Conservation (phyloP, 2,113 vertebrate species). For the Pica pica region DNA sequence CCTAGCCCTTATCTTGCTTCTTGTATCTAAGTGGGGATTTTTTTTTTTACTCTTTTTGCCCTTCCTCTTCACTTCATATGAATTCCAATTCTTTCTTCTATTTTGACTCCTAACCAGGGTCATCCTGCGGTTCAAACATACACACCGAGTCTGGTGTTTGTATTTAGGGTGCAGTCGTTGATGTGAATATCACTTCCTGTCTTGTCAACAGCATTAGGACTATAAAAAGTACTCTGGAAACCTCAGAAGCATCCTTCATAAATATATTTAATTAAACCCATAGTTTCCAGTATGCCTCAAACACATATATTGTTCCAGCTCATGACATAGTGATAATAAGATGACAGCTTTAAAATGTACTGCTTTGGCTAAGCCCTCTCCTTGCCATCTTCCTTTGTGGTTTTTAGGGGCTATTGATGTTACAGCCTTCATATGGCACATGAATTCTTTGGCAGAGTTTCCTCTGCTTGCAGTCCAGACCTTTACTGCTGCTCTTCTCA, state of each 20-base stretch:
- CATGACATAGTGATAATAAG: slow-evolving; percentile 42
- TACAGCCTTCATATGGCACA: slow-evolving; percentile 41
- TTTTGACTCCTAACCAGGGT: not conserved
- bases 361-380: slow-evolving; percentile 25
- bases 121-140: not conserved
- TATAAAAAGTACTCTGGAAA: not conserved
- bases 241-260: not conserved
- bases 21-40: not conserved
- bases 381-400: slow-evolving; percentile 1
- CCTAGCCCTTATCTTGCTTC: not conserved
- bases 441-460: slow-evolving; percentile 33
- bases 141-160: not conserved
- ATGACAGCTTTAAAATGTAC: slow-evolving; percentile 36
- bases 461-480: not conserved
- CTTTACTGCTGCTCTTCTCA: slow-evolving; percentile 10
- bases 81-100: not conserved
- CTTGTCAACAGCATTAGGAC: not conserved
- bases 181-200: not conserved
- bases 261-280: not conserved
- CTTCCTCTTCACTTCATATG: not conserved
- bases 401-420: slow-evolving; percentile 2
- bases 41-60: not conserved
- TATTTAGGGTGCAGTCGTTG: not conserved
- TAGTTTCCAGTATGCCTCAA: slow-evolving; percentile 3
- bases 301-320: not conserved